Conservation (phyloP, 1,140 invertebrate species). For the Pissodes strobi region DNA sequence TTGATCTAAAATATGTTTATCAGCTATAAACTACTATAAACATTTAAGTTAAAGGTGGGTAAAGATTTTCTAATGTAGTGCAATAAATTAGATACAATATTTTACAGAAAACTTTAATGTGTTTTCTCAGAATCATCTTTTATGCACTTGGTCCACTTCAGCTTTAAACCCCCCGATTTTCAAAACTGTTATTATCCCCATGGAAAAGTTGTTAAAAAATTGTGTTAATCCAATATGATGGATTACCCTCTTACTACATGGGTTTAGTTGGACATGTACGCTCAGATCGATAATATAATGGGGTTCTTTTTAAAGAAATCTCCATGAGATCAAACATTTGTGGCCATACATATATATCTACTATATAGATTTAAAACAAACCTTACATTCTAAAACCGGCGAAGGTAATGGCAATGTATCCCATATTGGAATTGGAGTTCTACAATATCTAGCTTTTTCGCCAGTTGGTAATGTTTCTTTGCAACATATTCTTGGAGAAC, state of each 20-base stretch:
- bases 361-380: not conserved
- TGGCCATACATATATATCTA: not conserved
- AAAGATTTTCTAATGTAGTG: not conserved
- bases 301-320: not conserved
- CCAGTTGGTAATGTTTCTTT: conserved; percentile 58
- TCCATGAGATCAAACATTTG: not conserved
- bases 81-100: not conserved
- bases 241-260: no score
- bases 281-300: no score
- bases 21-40: conserved; percentile 1
- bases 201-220: no score
- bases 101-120: conserved; percentile 1
- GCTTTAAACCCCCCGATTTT: no score
- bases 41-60: not conserved
- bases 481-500: conserved; percentile 70
- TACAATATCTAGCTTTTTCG: conserved; percentile 65
- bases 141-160: conserved; percentile 6
- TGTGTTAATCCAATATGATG: no score
- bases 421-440: conserved; percentile 66
- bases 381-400: conserved; percentile 58
- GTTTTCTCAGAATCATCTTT: not conserved
- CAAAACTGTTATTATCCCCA: no score
- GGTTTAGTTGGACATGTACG: no score
- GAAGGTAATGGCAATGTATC: conserved; percentile 63
- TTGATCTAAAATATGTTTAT: not conserved